Evolutionary conservation across 2,888 invertebrate species (phyloP).

Genomic region (Lottia scabra): DNA sequence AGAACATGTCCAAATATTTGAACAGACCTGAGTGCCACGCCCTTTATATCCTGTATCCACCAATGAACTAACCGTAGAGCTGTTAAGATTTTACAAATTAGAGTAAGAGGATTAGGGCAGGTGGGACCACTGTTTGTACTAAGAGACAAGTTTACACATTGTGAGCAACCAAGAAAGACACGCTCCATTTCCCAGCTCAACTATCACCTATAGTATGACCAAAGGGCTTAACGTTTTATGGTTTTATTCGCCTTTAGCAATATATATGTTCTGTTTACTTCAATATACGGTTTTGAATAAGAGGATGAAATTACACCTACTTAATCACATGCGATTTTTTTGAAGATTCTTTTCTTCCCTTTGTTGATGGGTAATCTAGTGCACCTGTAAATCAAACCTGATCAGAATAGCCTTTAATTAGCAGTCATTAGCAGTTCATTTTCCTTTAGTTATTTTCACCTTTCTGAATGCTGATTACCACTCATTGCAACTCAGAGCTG

Average conservation of each 20-base stretch:
- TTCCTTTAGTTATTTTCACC: too few relatives aligned
- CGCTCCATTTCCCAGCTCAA: not conserved
- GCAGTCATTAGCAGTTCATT: too few relatives aligned
- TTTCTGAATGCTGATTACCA: too few relatives aligned
- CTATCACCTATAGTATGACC: not conserved
- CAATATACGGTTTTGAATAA: not conserved
- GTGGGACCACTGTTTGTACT: not conserved
- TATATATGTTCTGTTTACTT: constrained; percentile 5
- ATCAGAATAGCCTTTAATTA: too few relatives aligned
- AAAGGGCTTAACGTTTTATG: not conserved
- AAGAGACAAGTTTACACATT: not conserved
- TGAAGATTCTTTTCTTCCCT: not conserved
- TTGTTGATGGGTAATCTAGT: not conserved
- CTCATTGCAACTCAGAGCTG: too few relatives aligned
- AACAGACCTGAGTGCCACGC: too few relatives aligned
- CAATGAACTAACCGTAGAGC: too few relatives aligned
- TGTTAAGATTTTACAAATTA: too few relatives aligned
- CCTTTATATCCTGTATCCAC: too few relatives aligned
- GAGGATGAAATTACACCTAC: constrained; percentile 1
- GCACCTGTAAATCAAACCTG: not conserved
- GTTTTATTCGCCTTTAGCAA: not conserved
- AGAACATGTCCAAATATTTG: too few relatives aligned
- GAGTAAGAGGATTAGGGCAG: not conserved
- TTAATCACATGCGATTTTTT: constrained; percentile 1
- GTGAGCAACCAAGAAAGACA: not conserved